phyloP scores from a whole-genome alignment of 2,797 vertebrate genomes.

The Rhinichthys osculus region DNA sequence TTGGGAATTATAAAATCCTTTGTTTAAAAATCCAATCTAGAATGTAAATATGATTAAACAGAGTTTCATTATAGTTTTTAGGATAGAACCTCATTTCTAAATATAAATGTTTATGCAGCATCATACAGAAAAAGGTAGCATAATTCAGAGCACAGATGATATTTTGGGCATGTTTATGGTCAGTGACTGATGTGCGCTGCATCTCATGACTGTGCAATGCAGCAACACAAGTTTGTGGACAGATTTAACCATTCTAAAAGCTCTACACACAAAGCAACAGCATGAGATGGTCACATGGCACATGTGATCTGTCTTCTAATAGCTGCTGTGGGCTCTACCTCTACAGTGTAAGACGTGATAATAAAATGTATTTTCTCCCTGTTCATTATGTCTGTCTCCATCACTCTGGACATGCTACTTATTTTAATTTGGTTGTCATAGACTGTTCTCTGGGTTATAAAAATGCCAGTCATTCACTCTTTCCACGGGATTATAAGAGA shows the following conservation, averaged over 20 bases:
- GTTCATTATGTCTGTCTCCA: conserved; percentile 22
- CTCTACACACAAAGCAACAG: background rate
- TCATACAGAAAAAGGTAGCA: conserved; percentile 17
- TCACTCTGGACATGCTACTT: conserved; percentile 23
- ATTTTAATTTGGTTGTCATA: conserved; percentile 28
- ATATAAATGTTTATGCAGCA: conserved; percentile 24
- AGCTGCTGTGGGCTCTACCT: conserved; percentile 23
- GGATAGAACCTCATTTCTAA: conserved; percentile 4
- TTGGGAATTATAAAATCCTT: background rate
- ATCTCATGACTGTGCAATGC: conserved; percentile 8
- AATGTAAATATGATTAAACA: background rate
- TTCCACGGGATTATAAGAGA: conserved; percentile 11
- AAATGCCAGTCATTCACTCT: background rate
- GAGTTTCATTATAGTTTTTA: background rate
- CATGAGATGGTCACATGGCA: conserved; percentile 35
- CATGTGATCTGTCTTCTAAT: conserved; percentile 25
- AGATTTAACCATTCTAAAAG: conserved; percentile 22
- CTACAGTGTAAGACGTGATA: background rate
- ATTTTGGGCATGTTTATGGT: conserved; percentile 1
- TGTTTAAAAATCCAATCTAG: background rate
- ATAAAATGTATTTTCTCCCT: background rate
- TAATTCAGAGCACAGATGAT: conserved; percentile 7
- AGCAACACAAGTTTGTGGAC: background rate
- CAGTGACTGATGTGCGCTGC: background rate
- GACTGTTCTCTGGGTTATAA: conserved; percentile 13